phyloP scores from a whole-genome alignment of 2,797 vertebrate species.

The Melanotaenia parkinsoni region DNA sequence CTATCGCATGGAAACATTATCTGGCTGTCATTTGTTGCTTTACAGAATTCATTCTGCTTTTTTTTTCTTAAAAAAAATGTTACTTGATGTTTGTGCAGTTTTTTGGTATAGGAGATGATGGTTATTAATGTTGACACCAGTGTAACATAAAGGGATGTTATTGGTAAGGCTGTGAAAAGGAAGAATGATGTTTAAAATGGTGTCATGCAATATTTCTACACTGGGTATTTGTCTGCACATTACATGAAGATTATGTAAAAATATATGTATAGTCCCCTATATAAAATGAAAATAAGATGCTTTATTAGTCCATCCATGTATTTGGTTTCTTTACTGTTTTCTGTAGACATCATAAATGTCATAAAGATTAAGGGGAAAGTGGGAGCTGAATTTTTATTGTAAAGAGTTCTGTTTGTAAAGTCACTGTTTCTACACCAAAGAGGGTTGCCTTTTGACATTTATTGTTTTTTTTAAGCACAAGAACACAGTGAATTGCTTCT shows the following conservation, averaged over 20 bases:
- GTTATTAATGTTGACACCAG: slow-evolving; percentile 21
- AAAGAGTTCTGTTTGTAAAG: slow-evolving; percentile 10
- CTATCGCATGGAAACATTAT: slow-evolving; percentile 11
- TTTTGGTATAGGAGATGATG: slow-evolving; percentile 14
- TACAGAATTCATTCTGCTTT: slow-evolving; percentile 1
- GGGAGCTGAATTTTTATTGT: slow-evolving; percentile 1
- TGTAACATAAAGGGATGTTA: slow-evolving; percentile 49
- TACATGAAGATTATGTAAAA: slow-evolving; percentile 38
- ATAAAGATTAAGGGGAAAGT: slow-evolving; percentile 35
- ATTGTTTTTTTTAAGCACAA: slow-evolving; percentile 45
- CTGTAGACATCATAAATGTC: slow-evolving; percentile 36
- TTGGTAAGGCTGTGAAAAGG: slow-evolving; percentile 12
- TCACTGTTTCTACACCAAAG: slow-evolving; percentile 65
- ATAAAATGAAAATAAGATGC: slow-evolving; percentile 26
- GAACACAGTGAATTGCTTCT: slow-evolving; percentile 29
- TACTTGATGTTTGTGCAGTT: slow-evolving; percentile 30
- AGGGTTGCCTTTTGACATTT: slow-evolving; percentile 33
- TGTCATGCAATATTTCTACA: slow-evolving; percentile 68
- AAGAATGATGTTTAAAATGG: slow-evolving; percentile 37
- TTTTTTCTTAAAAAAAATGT: slow-evolving; percentile 19
- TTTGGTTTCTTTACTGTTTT: slow-evolving; percentile 38
- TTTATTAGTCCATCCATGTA: slow-evolving; percentile 22
- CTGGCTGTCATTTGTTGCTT: slow-evolving; percentile 14
- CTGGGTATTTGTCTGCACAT: slow-evolving; percentile 54
- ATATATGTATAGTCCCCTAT: slow-evolving; percentile 34